Base-by-base conservation (phyloP, 2,888 invertebrate genomes). In the Chloroclystis v-ata region DNA sequence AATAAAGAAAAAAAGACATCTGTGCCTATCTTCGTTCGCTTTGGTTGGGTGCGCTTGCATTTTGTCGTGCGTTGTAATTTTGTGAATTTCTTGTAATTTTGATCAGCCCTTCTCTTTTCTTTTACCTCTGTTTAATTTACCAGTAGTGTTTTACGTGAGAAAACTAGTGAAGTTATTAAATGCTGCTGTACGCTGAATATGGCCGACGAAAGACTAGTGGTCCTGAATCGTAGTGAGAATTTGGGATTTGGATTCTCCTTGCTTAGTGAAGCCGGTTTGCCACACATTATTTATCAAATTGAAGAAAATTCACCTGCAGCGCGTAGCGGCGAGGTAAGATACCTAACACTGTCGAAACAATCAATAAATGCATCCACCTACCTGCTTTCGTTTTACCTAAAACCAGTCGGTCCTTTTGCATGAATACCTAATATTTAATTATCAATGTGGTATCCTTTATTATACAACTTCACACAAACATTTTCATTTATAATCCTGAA, bases 271-370 rank as follows among this genome's bases (percentile, higher is more conserved):
- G 95, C 95, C 76, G 96, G 95, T 82, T 92, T 95, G 85, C 96
- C 96, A 77, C 96, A 96, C 79, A 95, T 97, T 81, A 95, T 97
- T 83, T 96, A 96, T 89, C 94, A 96, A 89, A 96, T 97, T 78
- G 92, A 95, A 77, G 96, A 96, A 84, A 95, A 96, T 88, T 97
- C 96, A 68, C 96, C 97, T 81, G 96, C 96, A 62, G 95, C 95
- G 69, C 94, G 94, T 79, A 94, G 95, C 84, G 95, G 94, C 79
- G 92, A 94, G 93, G 95, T 95, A 90, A 90, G 91, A 75, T 35
- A 11, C 12, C 33, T 41, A 26, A 12, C 12, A 28, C 37, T 26
- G 29, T 4, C 6, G 4, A 40, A 16, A 4, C 25, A 41, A 41
- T 38, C 32, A 37, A 6, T 30, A 29, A 38, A 37, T 43, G 43